Percentiles rank a stretch among this genome's conserved stretches.
Evolutionary conservation across 2,797 vertebrate genomes (phyloP).

Genomic region (Linurgus olivaceus): DNA sequence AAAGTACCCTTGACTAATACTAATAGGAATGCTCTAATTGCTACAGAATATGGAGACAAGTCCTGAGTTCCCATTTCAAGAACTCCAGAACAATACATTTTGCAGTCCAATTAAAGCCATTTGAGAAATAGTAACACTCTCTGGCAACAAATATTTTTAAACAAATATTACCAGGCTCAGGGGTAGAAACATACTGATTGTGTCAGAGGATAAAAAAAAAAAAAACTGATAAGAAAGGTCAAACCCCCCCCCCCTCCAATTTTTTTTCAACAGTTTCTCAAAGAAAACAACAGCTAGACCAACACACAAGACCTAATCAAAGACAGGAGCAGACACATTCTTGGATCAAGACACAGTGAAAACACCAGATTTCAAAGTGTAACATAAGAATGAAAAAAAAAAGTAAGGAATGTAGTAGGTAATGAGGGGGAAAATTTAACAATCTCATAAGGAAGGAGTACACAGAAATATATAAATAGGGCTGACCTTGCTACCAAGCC

Average conservation of each 20-base stretch:
- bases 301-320: background rate
- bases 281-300: background rate
- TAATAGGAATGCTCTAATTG: background rate
- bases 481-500: background rate
- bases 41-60: background rate
- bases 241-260: accelerated
- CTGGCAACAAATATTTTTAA: background rate
- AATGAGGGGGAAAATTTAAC: accelerated
- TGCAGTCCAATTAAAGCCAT: background rate
- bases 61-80: background rate
- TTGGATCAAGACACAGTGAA: background rate
- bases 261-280: background rate
- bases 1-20: background rate
- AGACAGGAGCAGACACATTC: background rate
- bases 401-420: background rate
- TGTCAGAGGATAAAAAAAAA: background rate
- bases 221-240: background rate
- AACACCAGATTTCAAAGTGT: background rate
- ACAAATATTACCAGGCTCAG: background rate
- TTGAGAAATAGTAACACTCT: background rate
- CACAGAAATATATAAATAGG: background rate
- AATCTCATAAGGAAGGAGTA: background rate
- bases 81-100: background rate
- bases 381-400: background rate
- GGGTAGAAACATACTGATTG: background rate